Base-by-base conservation (phyloP, 37 sponge, comb jelly and placozoan genomes). In the Oopsacas minuta region DNA sequence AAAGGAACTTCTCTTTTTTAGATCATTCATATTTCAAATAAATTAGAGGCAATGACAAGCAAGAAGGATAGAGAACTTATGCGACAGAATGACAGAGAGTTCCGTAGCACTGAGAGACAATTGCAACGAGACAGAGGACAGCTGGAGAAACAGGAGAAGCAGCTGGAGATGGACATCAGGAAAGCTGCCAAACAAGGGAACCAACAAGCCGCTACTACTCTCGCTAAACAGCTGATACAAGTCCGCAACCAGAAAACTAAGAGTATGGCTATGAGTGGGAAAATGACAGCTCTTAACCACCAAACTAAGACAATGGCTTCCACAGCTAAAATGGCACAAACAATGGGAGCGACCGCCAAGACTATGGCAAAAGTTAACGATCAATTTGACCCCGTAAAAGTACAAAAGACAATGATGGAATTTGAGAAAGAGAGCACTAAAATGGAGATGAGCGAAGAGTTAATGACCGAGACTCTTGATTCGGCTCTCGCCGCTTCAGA, bases 361-460 rank as follows among this genome's bases (percentile, higher is more conserved):
- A 88, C 91, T 0, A 98, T 98, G 99, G 87, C 86, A 25, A 83
- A 90, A 36, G 88, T 93, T 83, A 98, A 98, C 86, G 84, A 90
- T 39, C 94, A 93, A 82, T 39, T 98, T 82, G 90, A 90, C 28
- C 94, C 91, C 0, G 90, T 91, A 52, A 90, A 93, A 42, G 81
- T 98, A 23, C 90, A 91, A 83, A 90, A 88, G 84, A 95, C 96
- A 1, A 93, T 95, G 92, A 86, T 86, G 87, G 86, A 89, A 36
- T 98, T 95, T 88, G 94, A 94, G 85, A 86, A 84, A 86, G 92
- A 98, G 85, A 91, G 90, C 22, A 85, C 92, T 0, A 95, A 98
- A 86, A 98, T 98, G 99, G 99, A 95, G 34, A 91, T 98, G 92
- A 92, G 96, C 0, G 95, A 88, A 81, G 99, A 98, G 52, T 69